A percentile compares a stretch with the other conserved stretches of the same genome.
These are phyloP conservation scores for Noctilio leporinus DNA, from an alignment of 2,113 vertebrate genomes.

Conservation along the genomic window DNA sequence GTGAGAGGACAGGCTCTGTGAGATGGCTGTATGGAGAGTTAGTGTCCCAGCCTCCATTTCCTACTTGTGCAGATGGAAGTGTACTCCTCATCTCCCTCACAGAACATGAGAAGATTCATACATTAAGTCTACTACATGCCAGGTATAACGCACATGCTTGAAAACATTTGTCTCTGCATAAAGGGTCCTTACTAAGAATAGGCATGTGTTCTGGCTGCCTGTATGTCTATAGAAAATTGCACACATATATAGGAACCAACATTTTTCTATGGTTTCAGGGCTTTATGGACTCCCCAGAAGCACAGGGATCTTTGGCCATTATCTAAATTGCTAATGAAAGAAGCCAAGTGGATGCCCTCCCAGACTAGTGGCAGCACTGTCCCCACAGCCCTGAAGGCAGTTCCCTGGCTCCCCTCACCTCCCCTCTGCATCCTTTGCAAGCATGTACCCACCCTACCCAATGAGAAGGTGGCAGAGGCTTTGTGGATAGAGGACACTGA, in stretches of 20 bases:
- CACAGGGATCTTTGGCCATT: neutral
- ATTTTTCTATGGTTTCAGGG: neutral
- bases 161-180: neutral
- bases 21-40: too few species aligned
- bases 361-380: neutral
- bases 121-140: fast-evolving
- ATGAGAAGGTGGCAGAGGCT: neutral
- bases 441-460: fast-evolving
- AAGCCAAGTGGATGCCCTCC: neutral
- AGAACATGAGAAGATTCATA: neutral
- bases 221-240: neutral
- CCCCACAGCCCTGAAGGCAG: neutral
- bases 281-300: too few species aligned
- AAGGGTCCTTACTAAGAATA: neutral
- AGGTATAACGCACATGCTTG: fast-evolving
- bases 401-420: neutral
- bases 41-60: neutral
- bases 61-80: neutral
- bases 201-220: neutral
- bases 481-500: fast-evolving
- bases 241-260: fast-evolving
- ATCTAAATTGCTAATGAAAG: neutral
- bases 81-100: fast-evolving
- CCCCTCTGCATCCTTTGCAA: too few species aligned
- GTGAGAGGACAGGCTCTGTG: neutral